Base-by-base conservation (phyloP, 1,140 invertebrate species). In the Pteromalus puparum region DNA sequence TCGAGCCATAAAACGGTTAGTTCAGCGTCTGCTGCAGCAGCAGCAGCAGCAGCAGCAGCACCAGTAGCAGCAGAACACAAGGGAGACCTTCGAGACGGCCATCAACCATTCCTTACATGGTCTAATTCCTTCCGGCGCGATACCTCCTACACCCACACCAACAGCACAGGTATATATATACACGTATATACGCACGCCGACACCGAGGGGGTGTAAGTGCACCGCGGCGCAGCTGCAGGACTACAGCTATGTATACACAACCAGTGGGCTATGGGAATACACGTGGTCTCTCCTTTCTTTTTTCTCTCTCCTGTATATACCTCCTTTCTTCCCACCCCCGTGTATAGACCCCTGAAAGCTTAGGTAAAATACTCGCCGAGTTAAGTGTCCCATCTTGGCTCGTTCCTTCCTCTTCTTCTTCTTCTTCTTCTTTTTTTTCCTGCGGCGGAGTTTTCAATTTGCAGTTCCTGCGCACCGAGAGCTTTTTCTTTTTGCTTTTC, bases 41-140 rank as follows among this genome's bases (percentile, higher is more conserved):
- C 30, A 18, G 13, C 68, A 18, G 30, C 12, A 53, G 28, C 65
- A 18, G 67, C 68, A 18, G 30, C 12, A 53, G 28, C 65, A 18
- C 38, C 10, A 5, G 15, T 24, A 26, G 12, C 24, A 42, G 38
- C 48, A 82, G 72, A 68, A 78, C 42, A 76, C 65, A 70, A 81
- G 67, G 85, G 82, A 85, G 89, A 87, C 86, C 89, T 88, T 82
- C 86, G 87, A 88, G 88, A 88, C 88, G 89, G 81, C 88, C 88
- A 90, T 90, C 89, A 88, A 89, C 90, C 89, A 88, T 90, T 90
- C 89, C 88, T 90, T 90, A 90, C 89, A 90, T 87, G 88, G 86
- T 90, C 86, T 90, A 91, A 90, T 91, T 91, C 84, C 87, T 79
- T 83, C 86, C 85, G 80, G 46, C 30, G 80, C 80, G 84, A 82